Evolutionary conservation across 2,888 invertebrate species (phyloP), one percentile per base, ranked within the genome.

Genomic region (Chironomus riparius): DNA sequence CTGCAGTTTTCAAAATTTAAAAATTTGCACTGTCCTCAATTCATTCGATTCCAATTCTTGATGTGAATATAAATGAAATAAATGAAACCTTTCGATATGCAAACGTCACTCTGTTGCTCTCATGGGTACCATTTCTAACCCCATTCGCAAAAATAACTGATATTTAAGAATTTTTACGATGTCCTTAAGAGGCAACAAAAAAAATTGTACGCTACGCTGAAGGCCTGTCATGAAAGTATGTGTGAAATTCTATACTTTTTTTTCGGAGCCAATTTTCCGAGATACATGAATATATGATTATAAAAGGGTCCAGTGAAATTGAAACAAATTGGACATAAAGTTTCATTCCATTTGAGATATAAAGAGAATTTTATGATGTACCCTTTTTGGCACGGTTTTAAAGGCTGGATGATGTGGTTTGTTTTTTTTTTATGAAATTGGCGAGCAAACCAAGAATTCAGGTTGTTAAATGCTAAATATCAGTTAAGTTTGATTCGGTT

Each of bases 261-360:
- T 18, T 50, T 50, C 15, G 50, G 15, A 4, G 15, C 62, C 62
- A 62, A 62, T 56, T 56, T 56, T 56, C n/a, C 50, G 4, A 50
- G 15, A 65, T 65, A 65, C 21, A 65, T 22, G 22, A 18, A 10
- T 24, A 65, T 65, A 13, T 18, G 56, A 56, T 56, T 24, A 38
- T 38, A 38, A 65, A 65, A 65, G 65, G 65, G 65, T 65, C 28
- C 61, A 38, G 61, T 38, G 28, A 56, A 61, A 72, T 72, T 72
- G 72, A 72, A 62, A 72, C 62, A 72, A 72, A 72, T 72, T 72
- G 72, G 62, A 72, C 72, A 72, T 72, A 56, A 71, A 72, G 61
- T 72, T 47, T 71, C n/a, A 72, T 72, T 47, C 24, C n/a, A 72
- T 21, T 62, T 61, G 38, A 68, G 38, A 28, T n/a, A 72, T 62